phyloP scores from a whole-genome alignment of 1,140 invertebrate species.

The Ectropis grisescens region DNA sequence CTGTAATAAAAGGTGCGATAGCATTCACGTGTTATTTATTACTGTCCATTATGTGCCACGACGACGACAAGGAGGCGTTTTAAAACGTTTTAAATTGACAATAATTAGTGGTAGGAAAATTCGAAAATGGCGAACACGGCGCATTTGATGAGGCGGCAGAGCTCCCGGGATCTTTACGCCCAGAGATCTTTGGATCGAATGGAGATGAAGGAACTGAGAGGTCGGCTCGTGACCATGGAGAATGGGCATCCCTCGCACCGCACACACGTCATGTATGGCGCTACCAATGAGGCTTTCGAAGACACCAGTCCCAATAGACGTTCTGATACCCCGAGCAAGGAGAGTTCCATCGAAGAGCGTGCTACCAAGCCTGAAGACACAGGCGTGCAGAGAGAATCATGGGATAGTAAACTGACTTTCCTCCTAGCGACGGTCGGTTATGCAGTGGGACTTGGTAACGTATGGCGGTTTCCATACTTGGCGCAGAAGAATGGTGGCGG shows the following conservation, averaged over 20 bases:
- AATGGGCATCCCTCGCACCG: conserved; percentile 72
- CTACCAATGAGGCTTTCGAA: conserved; percentile 89
- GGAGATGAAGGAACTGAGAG: conserved; percentile 88
- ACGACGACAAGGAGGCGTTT: conserved; percentile 34
- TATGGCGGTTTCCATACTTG: conserved; percentile 93
- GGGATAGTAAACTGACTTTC: conserved; percentile 95
- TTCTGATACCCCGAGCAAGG: conserved; percentile 66
- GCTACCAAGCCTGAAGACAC: conserved; percentile 81
- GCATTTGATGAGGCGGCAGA: conserved; percentile 87
- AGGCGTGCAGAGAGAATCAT: conserved; percentile 88
- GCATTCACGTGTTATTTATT: conserved; percentile 23
- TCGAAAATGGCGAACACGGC: conserved; percentile 87
- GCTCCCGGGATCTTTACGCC: conserved; percentile 84
- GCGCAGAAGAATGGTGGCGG: conserved; percentile 94
- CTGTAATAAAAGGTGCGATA: conserved; percentile 11
- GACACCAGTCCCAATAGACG: conserved; percentile 79
- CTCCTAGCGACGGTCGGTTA: conserved; percentile 92
- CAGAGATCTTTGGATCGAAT: conserved; percentile 87
- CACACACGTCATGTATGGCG: conserved; percentile 79
- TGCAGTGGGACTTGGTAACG: conserved; percentile 95
- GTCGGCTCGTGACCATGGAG: conserved; percentile 82
- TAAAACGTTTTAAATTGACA: conserved; percentile 23
- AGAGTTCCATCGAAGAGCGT: conserved; percentile 72
- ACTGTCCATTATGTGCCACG: conserved; percentile 42
- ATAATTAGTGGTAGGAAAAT: conserved; percentile 16